These are phyloP conservation scores for Archivesica marissinica DNA, from an alignment of 1,140 invertebrate genomes.

Conservation along the genomic window DNA sequence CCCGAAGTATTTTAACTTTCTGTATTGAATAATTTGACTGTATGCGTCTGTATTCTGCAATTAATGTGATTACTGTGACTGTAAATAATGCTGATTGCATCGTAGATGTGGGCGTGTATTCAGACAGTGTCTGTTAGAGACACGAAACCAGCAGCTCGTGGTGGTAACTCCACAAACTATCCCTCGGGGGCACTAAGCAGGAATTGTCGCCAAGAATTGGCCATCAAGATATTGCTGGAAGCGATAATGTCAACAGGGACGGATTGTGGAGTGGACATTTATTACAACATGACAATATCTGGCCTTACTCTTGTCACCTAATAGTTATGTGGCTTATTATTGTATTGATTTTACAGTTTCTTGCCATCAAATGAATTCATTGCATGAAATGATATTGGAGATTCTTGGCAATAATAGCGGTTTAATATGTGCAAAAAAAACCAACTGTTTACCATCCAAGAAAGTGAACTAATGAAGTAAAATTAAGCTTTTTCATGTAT, in stretches of 20 bases:
- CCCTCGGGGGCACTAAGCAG: neutral
- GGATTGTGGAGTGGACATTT: neutral
- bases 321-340: conserved; percentile 21
- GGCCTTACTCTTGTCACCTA: neutral
- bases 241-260: neutral
- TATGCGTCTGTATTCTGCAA: neutral
- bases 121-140: conserved; percentile 4
- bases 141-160: neutral
- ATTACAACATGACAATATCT: conserved; percentile 7
- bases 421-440: neutral
- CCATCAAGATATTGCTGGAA: too few relatives aligned
- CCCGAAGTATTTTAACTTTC: conserved; percentile 10
- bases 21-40: neutral
- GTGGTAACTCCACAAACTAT: neutral
- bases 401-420: conserved; percentile 10
- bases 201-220: neutral
- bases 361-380: conserved; percentile 24
- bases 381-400: conserved; percentile 37
- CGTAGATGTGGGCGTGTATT: neutral
- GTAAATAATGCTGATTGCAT: conserved; percentile 3
- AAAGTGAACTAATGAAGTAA: conserved; percentile 33
- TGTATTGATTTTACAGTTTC: conserved; percentile 30
- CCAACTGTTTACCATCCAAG: conserved; percentile 3
- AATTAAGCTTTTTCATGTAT: conserved; percentile 2
- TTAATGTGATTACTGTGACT: conserved; percentile 7